These are phyloP conservation scores for Chelonoidis abingdonii DNA, from an alignment of 2,113 vertebrate species.

Conservation along the genomic window DNA sequence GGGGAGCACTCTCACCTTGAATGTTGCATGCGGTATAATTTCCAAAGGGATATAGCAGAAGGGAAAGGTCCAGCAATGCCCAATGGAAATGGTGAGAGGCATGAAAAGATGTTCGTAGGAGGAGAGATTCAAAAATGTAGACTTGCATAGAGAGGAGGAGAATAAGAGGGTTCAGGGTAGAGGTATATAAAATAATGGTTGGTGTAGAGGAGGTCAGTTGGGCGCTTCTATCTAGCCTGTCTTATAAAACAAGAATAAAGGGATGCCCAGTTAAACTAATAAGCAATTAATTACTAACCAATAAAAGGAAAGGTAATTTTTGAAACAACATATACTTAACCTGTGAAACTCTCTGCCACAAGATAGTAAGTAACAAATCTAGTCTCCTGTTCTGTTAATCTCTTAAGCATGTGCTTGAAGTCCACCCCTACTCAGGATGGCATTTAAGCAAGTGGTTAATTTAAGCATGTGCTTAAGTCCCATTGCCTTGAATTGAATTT, in stretches of 20 bases:
- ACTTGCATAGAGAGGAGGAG: neutral
- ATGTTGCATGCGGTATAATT: fast-evolving
- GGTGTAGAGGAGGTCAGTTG: neutral
- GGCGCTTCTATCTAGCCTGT: neutral
- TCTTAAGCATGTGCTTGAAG: neutral
- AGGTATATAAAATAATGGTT: neutral
- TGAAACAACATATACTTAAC: neutral
- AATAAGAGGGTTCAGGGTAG: fast-evolving
- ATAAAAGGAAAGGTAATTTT: neutral
- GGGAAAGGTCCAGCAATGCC: fast-evolving
- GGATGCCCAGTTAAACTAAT: neutral
- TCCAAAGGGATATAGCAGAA: neutral
- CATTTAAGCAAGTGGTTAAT: fast-evolving
- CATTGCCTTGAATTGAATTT: fast-evolving
- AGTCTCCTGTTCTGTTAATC: neutral
- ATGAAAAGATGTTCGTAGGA: neutral
- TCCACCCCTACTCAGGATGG: fast-evolving
- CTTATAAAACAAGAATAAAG: fast-evolving
- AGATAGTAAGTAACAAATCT: neutral
- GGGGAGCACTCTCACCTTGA: neutral
- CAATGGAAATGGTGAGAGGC: neutral
- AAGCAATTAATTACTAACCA: neutral
- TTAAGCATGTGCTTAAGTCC: neutral
- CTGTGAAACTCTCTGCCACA: neutral
- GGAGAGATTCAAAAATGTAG: neutral